Percentiles rank a stretch among this genome's conserved stretches.
phyloP scores from a whole-genome alignment of 2,797 vertebrate genomes.

The Enteromius anoplus region DNA sequence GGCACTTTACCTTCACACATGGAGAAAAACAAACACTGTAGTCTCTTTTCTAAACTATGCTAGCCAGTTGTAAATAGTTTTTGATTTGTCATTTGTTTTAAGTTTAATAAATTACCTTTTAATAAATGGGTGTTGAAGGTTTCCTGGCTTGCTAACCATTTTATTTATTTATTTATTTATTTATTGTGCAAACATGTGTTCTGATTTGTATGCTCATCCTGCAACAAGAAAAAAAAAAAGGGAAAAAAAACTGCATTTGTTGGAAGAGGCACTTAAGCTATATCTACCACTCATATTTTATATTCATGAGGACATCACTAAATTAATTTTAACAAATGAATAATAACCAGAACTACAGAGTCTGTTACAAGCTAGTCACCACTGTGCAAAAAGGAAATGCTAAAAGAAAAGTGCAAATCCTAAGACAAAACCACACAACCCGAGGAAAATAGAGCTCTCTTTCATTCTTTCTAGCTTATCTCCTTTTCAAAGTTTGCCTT shows the following conservation, averaged over 20 bases:
- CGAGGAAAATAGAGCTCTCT: neutral
- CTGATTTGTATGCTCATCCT: neutral
- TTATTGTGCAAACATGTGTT: neutral
- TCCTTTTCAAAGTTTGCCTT: conserved; percentile 33
- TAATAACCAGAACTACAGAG: neutral
- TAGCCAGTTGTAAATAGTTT: neutral
- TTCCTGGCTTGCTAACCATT: neutral
- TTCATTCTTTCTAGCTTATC: conserved; percentile 16
- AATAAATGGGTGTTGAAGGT: neutral
- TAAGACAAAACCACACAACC: neutral
- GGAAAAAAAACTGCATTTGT: no score
- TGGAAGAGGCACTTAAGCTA: neutral
- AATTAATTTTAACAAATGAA: neutral
- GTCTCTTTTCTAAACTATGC: neutral
- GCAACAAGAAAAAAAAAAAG: neutral
- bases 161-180: no score
- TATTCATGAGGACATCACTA: neutral
- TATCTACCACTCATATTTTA: neutral
- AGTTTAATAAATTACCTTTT: neutral
- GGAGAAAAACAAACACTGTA: neutral
- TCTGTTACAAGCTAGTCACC: neutral
- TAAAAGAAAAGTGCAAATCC: neutral
- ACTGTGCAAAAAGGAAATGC: neutral
- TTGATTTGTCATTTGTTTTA: neutral
- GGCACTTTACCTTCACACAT: conserved; percentile 58